Evolutionary conservation across 2,113 vertebrate genomes (phyloP).

Genomic region (Natator depressus): DNA sequence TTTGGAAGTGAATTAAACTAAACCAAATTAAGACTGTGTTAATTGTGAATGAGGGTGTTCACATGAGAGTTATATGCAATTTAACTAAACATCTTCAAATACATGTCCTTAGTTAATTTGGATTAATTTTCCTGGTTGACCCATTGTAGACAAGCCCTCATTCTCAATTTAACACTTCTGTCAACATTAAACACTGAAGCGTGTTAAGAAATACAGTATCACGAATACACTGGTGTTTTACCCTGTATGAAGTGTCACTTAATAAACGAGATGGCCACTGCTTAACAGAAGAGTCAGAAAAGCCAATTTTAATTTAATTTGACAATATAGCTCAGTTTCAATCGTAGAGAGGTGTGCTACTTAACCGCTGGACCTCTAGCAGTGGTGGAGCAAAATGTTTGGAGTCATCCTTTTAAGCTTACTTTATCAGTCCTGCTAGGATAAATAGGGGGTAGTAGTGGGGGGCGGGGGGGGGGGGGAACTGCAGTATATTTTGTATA

Average conservation of each 20-base stretch:
- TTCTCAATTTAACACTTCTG: background rate
- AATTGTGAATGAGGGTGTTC: background rate
- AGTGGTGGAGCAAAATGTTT: background rate
- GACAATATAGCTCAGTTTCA: constrained; percentile 49
- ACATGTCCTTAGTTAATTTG: background rate
- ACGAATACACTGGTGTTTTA: background rate
- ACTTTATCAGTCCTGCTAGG: background rate
- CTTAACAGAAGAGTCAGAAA: constrained; percentile 32
- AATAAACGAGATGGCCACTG: constrained; percentile 32
- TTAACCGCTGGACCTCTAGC: background rate
- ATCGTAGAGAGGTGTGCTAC: constrained; percentile 39
- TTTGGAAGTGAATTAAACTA: background rate
- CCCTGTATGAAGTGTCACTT: constrained; percentile 16
- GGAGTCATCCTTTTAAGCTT: background rate
- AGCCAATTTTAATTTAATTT: constrained; percentile 67
- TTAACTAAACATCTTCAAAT: background rate
- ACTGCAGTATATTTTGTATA: fast-evolving
- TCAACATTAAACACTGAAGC: background rate
- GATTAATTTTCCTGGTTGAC: background rate
- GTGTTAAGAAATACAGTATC: background rate
- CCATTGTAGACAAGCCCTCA: background rate
- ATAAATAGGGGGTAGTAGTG: background rate
- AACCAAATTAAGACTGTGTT: background rate
- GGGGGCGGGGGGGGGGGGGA: background rate
- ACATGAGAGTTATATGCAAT: background rate